Base-by-base conservation (phyloP, 2,888 invertebrate genomes). In the Stenurella melanura region DNA sequence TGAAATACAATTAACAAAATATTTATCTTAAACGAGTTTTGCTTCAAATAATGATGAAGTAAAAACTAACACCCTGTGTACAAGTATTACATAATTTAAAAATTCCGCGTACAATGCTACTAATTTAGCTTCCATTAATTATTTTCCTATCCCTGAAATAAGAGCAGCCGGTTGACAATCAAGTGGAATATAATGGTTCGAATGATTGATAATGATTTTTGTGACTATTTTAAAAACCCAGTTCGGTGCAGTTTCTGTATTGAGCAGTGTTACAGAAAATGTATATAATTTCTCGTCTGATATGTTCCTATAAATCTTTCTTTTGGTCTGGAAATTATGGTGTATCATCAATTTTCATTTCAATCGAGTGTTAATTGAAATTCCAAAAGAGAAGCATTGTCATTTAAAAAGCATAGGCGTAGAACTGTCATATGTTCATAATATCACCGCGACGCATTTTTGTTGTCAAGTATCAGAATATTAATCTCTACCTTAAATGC, bases 311-410 rank as follows among this genome's bases (percentile, higher is more conserved):
- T 67, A 73, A 73, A 73, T 67, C 73, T 73, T 73, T 73, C 64
- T 57, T 73, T 66, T 67, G 26, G 58, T 67, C 58, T 50, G 42
- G 67, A 67, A 73, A 73, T 67, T 57, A 56, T 73, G 42, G 56
- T 56, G 73, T 73, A 81, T 83, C 83, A 85, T 85, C 83, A 85
- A 85, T 84, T 85, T 84, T 84, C 82, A 85, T 84, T 84, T 85
- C 81, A 83, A 83, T 83, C 83, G 82, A 73, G 76, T 80, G 83
- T 82, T 84, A 85, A 85, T 85, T 85, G 84, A 85, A 85, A 85
- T 84, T 84, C 83, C 82, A 82, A 82, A 82, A 82, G 82, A 81
- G 77, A 82, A 75, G 79, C 77, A 82, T 82, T 83, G 82, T 82
- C 82, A 82, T 82, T 83, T 83, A 79, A 81, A 77, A 75, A 71